phyloP scores from a whole-genome alignment of 1,140 invertebrate genomes.

The Sinonovacula constricta region DNA sequence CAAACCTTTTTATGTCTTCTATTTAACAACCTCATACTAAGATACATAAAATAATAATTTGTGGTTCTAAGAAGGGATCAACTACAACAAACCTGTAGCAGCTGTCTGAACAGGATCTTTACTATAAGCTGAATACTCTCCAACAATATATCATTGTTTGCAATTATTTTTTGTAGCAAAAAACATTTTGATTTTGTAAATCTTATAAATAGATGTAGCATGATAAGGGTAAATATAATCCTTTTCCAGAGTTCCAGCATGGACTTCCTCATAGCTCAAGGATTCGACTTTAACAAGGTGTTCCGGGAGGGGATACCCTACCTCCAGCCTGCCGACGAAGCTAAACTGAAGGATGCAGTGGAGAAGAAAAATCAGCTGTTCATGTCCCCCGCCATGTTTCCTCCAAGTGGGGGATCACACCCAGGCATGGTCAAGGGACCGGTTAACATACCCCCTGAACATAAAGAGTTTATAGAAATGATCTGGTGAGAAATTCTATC shows the following conservation, averaged over 20 bases:
- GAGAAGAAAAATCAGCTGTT: constrained; percentile 81
- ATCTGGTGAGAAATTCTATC: constrained; percentile 62
- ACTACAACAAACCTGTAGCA: too few species aligned
- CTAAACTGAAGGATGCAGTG: constrained; percentile 82
- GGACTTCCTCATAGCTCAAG: constrained; percentile 87
- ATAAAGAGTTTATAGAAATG: constrained; percentile 81
- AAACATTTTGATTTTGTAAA: too few species aligned
- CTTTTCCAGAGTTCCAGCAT: constrained; percentile 84
- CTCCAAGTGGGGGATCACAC: constrained; percentile 51
- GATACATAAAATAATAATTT: too few species aligned
- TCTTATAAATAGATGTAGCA: too few species aligned
- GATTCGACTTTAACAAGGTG: constrained; percentile 94
- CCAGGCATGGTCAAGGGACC: constrained; percentile 73
- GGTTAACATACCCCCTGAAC: constrained; percentile 80
- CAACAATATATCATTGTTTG: too few species aligned
- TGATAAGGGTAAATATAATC: too few species aligned
- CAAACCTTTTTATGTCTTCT: too few species aligned
- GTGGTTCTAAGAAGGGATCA: too few species aligned
- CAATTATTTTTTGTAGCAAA: too few species aligned
- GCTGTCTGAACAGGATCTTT: too few species aligned
- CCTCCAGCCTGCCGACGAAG: constrained; percentile 84
- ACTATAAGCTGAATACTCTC: too few species aligned
- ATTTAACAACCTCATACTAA: too few species aligned
- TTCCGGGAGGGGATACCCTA: constrained; percentile 91
- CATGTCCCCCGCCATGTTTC: constrained; percentile 65